These are phyloP conservation scores for Thalassophryne amazonica DNA, from an alignment of 2,797 vertebrate species.

Conservation along the genomic window DNA sequence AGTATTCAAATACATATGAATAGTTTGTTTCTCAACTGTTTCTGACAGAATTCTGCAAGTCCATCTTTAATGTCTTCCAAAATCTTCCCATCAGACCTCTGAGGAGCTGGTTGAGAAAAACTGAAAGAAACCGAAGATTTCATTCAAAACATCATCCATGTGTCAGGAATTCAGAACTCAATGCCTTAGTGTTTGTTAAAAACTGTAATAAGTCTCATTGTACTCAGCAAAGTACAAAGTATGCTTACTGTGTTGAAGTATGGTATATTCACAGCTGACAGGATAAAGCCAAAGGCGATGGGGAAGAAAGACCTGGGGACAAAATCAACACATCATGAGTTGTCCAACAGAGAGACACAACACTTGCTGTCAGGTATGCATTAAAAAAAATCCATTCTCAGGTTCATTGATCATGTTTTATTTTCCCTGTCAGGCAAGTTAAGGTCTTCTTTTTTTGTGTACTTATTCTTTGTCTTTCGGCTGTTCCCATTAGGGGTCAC, in stretches of 20 bases:
- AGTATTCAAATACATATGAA: no score
- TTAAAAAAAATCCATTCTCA: no score
- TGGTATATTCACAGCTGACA: constrained; percentile 75
- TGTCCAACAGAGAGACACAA: no score
- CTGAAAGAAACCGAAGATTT: constrained; percentile 4
- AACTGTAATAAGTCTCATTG: neutral
- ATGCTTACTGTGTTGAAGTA: constrained; percentile 78
- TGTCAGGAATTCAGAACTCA: neutral
- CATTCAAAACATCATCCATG: neutral
- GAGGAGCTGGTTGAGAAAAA: constrained; percentile 74
- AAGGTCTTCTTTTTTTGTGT: no score
- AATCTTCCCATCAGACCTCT: constrained; percentile 72
- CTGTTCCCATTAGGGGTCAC: no score
- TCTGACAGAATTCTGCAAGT: no score
- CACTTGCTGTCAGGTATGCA: no score
- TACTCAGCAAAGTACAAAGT: neutral
- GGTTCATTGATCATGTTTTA: no score
- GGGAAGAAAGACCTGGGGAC: constrained; percentile 85
- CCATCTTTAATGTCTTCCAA: neutral
- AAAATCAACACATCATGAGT: neutral
- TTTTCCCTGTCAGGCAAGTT: no score
- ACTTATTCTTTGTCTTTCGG: no score
- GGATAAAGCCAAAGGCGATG: constrained; percentile 80
- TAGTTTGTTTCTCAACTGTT: no score
- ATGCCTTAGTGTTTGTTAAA: no score